These are phyloP conservation scores for Clupea harengus DNA, from an alignment of 2,113 vertebrate species.

Conservation along the genomic window DNA sequence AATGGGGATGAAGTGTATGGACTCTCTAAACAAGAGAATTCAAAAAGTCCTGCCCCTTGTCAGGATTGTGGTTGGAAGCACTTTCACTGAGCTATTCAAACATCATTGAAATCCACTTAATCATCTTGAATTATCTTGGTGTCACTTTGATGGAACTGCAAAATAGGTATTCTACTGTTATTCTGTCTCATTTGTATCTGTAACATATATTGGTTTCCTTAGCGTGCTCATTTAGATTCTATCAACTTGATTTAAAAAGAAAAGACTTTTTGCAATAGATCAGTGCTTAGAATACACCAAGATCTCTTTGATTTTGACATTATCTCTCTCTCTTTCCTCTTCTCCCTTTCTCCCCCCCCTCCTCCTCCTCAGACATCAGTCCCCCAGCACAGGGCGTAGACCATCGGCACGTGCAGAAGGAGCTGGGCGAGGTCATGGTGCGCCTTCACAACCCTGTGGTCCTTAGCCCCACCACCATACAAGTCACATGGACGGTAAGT, in stretches of 20 bases:
- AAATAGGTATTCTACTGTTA: no score
- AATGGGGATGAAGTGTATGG: neutral
- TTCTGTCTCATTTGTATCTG: no score
- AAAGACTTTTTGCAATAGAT: neutral
- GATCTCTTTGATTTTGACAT: neutral
- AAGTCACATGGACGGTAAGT: constrained; percentile 97
- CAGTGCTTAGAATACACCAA: neutral
- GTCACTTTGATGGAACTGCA: no score
- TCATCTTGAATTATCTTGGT: neutral
- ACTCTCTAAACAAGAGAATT: neutral
- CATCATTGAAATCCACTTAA: neutral
- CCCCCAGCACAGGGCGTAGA: constrained; percentile 96
- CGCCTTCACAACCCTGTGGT: constrained; percentile 91
- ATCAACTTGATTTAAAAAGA: neutral
- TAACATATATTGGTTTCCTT: no score
- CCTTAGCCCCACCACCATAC: constrained; percentile 88
- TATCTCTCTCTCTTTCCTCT: neutral
- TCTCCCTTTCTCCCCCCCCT: neutral
- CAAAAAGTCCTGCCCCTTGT: neutral
- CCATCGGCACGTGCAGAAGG: constrained; percentile 97
- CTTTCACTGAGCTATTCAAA: neutral
- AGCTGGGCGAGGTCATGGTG: constrained; percentile 92
- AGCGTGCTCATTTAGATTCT: no score
- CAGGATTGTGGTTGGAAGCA: neutral
- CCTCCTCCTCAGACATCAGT: constrained; percentile 84